Base-by-base conservation (phyloP, 2,797 vertebrate genomes). In the Okamejei kenojei region DNA sequence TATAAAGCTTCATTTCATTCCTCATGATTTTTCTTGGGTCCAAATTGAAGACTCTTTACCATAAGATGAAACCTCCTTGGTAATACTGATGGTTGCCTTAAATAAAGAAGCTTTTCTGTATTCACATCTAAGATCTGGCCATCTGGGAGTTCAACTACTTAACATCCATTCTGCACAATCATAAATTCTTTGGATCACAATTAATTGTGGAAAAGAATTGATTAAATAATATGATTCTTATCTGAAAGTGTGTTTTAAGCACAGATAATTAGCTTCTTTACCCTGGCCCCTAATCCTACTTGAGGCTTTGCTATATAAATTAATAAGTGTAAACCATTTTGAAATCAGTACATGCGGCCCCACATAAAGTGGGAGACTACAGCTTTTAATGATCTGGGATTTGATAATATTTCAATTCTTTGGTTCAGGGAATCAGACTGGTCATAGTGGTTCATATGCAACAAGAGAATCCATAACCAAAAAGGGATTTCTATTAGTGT, bases 211-310 rank as follows among this genome's bases (percentile, higher is more conserved):
- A 92, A 76, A 91, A 73, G 35, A 38, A 71, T 54, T 92, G 71
- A 92, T 17, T 10, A 9, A 91, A 76, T 76, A 76, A 92, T 92
- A 76, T 54, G 90, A 92, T 92, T n/a, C 71, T 92, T 76, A 76
- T 74, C 90, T 54, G 54, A 92, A 74, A 38, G 71, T 74, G 26
- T 71, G 9, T 76, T 92, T 92, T 74, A 45, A 74, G 71, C 13
- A 19, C 23, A 74, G 71, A 76, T 92, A 92, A 92, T 92, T 91
- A 91, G 71, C 90, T 91, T 45, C 32, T 74, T 91, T 91, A 45
- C 68, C 90, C 68, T 74, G 10, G 90, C 68, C 19, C 19, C 71
- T 74, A 91, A 91, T 91, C 65, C 90, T 91, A 45, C 32, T 54
- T 32, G 68, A 91, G 90, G 4, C 35, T 45, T 21, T 45, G 71